Conservation (phyloP, 1,140 invertebrate species). For the Bombus consobrinus region DNA sequence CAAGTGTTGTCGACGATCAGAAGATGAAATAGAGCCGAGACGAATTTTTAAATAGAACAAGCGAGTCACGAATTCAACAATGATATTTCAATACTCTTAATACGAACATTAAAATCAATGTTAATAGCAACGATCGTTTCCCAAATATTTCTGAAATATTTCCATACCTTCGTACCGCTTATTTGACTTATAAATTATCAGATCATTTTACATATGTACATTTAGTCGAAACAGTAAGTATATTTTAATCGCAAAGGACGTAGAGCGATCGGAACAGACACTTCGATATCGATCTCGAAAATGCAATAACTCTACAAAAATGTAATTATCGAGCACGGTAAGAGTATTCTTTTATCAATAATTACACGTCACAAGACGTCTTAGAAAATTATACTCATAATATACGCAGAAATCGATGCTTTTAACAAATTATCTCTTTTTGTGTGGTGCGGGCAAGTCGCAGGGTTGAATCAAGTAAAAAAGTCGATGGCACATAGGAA, state of each 20-base stretch:
- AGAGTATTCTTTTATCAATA: not conserved
- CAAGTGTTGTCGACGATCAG: not conserved
- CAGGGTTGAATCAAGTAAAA: not conserved
- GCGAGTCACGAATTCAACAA: not conserved
- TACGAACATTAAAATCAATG: not conserved
- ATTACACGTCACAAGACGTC: not conserved
- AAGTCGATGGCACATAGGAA: not conserved
- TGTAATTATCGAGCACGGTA: too few relatives aligned
- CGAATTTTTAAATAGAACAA: not conserved
- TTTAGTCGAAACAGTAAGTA: not conserved
- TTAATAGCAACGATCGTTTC: not conserved
- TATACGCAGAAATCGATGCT: not conserved
- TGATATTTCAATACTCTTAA: too few relatives aligned
- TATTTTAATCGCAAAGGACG: not conserved
- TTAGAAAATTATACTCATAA: not conserved
- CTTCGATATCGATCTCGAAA: not conserved
- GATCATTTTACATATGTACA: not conserved
- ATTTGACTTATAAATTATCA: not conserved
- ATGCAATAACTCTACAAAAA: not conserved
- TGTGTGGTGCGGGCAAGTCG: not conserved
- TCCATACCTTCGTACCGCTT: not conserved
- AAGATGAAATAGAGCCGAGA: not conserved
- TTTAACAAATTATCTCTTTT: conserved; percentile 14
- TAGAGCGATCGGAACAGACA: not conserved
- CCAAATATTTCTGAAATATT: not conserved